phyloP scores from a whole-genome alignment of 2,888 invertebrate species.

The Chloroclysta siterata region DNA sequence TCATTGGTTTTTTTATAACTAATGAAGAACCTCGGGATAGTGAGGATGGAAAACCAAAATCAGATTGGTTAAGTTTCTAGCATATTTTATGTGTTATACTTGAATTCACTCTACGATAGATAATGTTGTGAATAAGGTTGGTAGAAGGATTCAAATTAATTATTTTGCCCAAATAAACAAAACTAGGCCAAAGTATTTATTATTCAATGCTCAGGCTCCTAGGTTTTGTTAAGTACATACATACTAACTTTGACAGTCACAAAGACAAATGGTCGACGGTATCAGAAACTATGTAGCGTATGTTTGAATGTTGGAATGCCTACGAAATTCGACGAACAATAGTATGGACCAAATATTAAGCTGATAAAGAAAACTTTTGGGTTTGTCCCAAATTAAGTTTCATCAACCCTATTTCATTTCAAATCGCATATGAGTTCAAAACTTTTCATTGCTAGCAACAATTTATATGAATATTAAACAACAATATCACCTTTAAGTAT shows the following conservation, averaged over 20 bases:
- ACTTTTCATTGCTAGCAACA: not conserved
- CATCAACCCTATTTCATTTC: slow-evolving; percentile 7
- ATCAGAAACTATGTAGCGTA: slow-evolving; percentile 23
- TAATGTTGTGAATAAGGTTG: not conserved
- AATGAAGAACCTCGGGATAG: no score
- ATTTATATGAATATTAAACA: slow-evolving; percentile 1
- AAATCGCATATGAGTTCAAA: slow-evolving; percentile 6
- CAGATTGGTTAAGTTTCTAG: not conserved
- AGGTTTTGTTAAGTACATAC: slow-evolving; percentile 12
- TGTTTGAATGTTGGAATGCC: slow-evolving; percentile 15
- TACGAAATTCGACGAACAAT: slow-evolving; percentile 12
- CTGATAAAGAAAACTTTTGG: slow-evolving; percentile 19
- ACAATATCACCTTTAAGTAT: not conserved
- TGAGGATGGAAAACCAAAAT: not conserved
- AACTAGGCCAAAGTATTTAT: slow-evolving; percentile 15
- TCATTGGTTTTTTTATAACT: no score
- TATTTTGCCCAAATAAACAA: slow-evolving; percentile 2
- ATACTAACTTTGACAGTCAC: slow-evolving; percentile 28
- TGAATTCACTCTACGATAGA: not conserved
- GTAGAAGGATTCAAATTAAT: not conserved
- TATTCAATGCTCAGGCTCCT: slow-evolving; percentile 20
- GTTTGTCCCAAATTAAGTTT: slow-evolving; percentile 17
- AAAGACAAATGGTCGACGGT: slow-evolving; percentile 29
- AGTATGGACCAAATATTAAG: slow-evolving; percentile 17
- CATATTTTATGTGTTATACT: no score